Evolutionary conservation across 2,888 invertebrate species (phyloP), one percentile per base, ranked within the genome.

Genomic region (Amphipyra tragopoginis): DNA sequence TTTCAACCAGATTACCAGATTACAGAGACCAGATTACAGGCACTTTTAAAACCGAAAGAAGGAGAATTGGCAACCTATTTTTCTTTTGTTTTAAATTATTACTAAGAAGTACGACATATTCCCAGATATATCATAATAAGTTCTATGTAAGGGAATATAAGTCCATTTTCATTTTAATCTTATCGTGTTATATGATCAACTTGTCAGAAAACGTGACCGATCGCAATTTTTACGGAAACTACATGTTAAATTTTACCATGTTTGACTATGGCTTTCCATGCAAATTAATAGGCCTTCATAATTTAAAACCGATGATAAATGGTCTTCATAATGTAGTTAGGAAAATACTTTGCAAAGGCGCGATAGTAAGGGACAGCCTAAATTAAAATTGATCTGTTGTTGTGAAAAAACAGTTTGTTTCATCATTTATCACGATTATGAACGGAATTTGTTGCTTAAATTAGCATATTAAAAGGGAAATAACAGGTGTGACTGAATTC

Each of bases 301-400:
- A 56, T 50, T 40, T 62, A 4, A n/a, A 43, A 21, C 26, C 50
- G 5, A 45, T n/a, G 49, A 43, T 63, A 63, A 57, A 64, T 53
- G 33, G 34, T 39, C 38, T 39, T 33, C 9, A 13, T 40, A 44
- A 39, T 70, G 34, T 52, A 52, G 21, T 40, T 26, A 8, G 33
- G 55, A 29, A 70, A 63, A 42, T 40, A 36, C 2, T 47, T 34
- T 6, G 15, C 15, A 33, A 43, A 42, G 9, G 36, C 13, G 26
- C 11, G 7, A 45, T 36, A 10, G 8, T 44, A 5, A 43, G 1
- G 5, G 15, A 44, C 11, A 8, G 11, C n/a, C 5, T 8, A 50
- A 58, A 69, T 69, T 64, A 51, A 33, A 71, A 69, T 54, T 64
- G 47, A 71, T 54, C 44, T 13, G 38, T 14, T 54, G 13, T 14